These are phyloP conservation scores for Sminthopsis crassicaudata DNA, from an alignment of 2,113 vertebrate genomes.

Conservation along the genomic window DNA sequence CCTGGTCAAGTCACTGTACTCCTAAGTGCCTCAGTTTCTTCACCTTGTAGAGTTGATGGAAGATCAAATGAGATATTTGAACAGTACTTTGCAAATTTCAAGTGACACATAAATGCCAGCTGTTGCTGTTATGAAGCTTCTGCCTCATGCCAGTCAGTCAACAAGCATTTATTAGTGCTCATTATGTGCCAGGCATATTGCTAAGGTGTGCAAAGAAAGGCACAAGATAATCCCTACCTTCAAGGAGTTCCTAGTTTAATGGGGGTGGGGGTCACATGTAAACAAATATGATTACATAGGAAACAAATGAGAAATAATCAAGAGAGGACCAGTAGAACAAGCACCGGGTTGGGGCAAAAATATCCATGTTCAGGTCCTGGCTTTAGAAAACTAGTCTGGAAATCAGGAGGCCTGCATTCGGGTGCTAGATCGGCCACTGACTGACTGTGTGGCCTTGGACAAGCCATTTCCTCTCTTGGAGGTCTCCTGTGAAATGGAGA, in stretches of 20 bases:
- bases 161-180: background rate
- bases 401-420: background rate
- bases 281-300: background rate
- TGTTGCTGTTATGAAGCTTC: background rate
- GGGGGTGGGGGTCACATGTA: background rate
- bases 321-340: background rate
- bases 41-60: background rate
- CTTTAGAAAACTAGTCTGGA: background rate
- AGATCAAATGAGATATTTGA: background rate
- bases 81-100: background rate
- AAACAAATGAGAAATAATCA: background rate
- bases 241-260: background rate
- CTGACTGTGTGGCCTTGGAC: background rate
- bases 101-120: too few relatives aligned
- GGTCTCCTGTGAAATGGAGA: background rate
- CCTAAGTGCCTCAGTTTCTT: background rate
- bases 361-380: background rate
- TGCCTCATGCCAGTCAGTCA: background rate
- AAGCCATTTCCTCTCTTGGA: background rate
- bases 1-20: background rate
- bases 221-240: too few relatives aligned
- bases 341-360: background rate
- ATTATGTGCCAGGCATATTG: background rate
- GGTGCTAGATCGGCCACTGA: background rate
- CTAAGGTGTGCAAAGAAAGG: background rate